Percentiles rank a stretch among this genome's conserved stretches.
phyloP scores from a whole-genome alignment of 2,113 vertebrate genomes.

The Embiotoca jacksoni region DNA sequence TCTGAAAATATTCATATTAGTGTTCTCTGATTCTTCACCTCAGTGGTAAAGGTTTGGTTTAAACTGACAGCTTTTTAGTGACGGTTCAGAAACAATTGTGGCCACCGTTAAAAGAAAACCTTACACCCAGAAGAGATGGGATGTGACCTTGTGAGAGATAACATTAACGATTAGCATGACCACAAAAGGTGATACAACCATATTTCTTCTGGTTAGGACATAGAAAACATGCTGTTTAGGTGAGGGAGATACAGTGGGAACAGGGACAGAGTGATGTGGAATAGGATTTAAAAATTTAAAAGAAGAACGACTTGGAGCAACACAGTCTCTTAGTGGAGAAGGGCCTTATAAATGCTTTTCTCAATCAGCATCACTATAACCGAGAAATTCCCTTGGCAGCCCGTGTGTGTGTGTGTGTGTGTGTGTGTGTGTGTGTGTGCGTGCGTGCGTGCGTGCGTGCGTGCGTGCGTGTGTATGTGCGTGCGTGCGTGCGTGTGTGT shows the following conservation, averaged over 20 bases:
- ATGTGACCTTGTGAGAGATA: neutral
- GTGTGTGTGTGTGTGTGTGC: neutral
- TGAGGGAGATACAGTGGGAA: neutral
- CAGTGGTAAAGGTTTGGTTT: too few species aligned
- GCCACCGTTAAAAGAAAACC: too few species aligned
- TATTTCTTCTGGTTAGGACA: neutral
- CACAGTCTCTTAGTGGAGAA: constrained; percentile 3
- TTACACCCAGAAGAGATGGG: too few species aligned
- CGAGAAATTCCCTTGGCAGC: constrained; percentile 13
- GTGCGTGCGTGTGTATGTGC: constrained; percentile 3
- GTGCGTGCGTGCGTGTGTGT: neutral
- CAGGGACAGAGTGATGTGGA: neutral
- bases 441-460: constrained; percentile 20
- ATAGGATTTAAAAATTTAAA: neutral
- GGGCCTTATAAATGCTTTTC: constrained; percentile 8
- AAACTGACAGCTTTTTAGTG: too few species aligned
- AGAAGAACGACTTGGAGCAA: neutral
- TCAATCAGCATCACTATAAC: constrained; percentile 32
- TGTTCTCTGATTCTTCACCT: too few species aligned
- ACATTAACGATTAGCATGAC: neutral
- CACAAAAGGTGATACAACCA: neutral
- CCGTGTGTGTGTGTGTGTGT: neutral
- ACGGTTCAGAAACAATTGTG: too few species aligned
- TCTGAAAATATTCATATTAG: too few species aligned
- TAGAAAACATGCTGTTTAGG: neutral